A percentile compares a stretch with the other conserved stretches of the same genome.
These are phyloP conservation scores for Epirrhoe alternata DNA, from an alignment of 2,888 invertebrate genomes.

Conservation along the genomic window DNA sequence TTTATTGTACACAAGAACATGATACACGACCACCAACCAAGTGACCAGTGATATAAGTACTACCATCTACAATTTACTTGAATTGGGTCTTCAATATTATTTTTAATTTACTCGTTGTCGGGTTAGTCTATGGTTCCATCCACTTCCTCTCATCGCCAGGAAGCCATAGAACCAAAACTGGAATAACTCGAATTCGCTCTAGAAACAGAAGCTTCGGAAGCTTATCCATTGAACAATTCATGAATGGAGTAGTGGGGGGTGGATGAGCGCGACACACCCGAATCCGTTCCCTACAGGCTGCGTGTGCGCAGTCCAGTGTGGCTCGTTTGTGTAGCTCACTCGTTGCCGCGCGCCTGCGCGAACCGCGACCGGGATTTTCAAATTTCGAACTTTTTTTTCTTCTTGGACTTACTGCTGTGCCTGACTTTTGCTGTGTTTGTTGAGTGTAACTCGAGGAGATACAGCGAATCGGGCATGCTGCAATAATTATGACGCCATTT, in stretches of 20 bases:
- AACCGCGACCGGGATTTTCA: slow-evolving; percentile 65
- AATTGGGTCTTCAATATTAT: not conserved
- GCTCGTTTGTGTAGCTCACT: slow-evolving; percentile 52
- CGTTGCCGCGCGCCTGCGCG: slow-evolving; percentile 65
- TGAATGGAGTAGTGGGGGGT: slow-evolving; percentile 78
- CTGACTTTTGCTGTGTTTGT: slow-evolving; percentile 61
- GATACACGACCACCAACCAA: no score
- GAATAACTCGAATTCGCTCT: slow-evolving; percentile 22
- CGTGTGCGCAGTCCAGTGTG: slow-evolving; percentile 50
- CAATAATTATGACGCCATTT: slow-evolving; percentile 68
- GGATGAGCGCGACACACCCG: slow-evolving; percentile 52
- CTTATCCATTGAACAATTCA: slow-evolving; percentile 70
- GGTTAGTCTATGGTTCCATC: no score
- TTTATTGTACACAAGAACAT: no score
- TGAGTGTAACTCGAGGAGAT: slow-evolving; percentile 55
- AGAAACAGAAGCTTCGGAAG: slow-evolving; percentile 37
- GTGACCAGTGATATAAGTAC: no score
- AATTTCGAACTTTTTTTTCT: slow-evolving; percentile 56
- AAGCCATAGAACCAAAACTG: slow-evolving; percentile 24
- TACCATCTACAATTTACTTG: not conserved
- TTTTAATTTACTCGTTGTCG: not conserved
- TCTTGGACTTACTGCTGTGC: slow-evolving; percentile 50
- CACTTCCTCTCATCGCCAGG: slow-evolving; percentile 1
- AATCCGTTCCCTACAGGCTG: slow-evolving; percentile 60
- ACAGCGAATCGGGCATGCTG: slow-evolving; percentile 66